Percentiles rank a stretch among this genome's conserved stretches.
Evolutionary conservation across 2,113 vertebrate species (phyloP).

Genomic region (Phaethornis superciliosus): DNA sequence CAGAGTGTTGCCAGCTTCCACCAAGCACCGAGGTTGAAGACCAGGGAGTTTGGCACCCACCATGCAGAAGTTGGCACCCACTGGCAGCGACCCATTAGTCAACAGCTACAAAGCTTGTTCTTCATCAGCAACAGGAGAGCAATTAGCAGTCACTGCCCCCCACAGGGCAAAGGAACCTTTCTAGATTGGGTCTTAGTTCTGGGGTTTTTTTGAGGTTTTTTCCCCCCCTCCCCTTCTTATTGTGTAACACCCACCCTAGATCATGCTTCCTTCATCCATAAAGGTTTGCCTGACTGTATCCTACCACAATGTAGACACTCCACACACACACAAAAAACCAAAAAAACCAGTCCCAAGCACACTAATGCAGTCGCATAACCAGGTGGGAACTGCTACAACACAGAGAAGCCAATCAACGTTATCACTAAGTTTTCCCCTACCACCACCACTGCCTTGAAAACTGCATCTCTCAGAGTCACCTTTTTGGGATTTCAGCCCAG

Average conservation of each 20-base stretch:
- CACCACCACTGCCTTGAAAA: neutral
- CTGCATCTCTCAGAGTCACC: neutral
- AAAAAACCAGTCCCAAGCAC: neutral
- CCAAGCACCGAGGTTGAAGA: neutral
- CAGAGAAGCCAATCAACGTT: neutral
- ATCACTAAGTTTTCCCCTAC: neutral
- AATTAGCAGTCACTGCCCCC: neutral
- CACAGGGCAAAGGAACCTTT: neutral
- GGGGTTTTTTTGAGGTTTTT: accelerated
- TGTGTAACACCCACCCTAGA: neutral
- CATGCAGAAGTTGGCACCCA: neutral
- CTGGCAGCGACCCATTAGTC: accelerated
- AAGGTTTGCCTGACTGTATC: neutral
- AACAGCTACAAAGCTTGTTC: accelerated
- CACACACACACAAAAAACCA: neutral
- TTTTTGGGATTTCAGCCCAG: neutral
- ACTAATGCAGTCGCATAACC: neutral
- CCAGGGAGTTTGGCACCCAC: neutral
- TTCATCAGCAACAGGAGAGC: accelerated
- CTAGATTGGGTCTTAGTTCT: accelerated
- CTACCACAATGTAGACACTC: neutral
- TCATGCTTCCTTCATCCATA: neutral
- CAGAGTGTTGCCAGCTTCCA: neutral
- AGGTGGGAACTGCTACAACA: neutral
- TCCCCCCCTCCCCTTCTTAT: neutral